These are phyloP conservation scores for Troilus luridus DNA, from an alignment of 2,888 invertebrate species.

Conservation along the genomic window DNA sequence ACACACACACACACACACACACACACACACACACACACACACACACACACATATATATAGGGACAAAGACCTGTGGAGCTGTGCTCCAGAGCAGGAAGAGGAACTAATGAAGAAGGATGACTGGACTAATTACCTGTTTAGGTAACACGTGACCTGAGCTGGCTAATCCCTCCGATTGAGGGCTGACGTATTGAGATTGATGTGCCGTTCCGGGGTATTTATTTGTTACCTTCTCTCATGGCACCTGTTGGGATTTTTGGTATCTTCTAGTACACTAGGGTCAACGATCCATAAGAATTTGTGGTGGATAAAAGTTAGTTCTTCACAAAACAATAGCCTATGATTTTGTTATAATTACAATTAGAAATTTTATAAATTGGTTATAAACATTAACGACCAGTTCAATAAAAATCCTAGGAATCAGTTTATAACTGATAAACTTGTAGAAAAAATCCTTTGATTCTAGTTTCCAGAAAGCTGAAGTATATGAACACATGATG, in stretches of 20 bases:
- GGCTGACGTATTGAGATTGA: conserved; percentile 64
- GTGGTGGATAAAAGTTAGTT: background rate
- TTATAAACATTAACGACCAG: background rate
- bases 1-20: no score
- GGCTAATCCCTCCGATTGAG: conserved; percentile 62
- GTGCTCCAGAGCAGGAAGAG: background rate
- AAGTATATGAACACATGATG: no score
- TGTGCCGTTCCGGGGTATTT: conserved; percentile 48
- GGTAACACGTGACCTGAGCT: conserved; percentile 48
- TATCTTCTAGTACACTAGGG: no score
- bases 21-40: no score
- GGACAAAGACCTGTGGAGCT: no score
- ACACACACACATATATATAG: no score
- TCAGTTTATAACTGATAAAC: background rate
- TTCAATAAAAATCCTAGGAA: background rate
- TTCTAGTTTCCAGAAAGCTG: no score
- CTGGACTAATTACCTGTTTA: conserved; percentile 61
- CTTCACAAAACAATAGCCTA: background rate
- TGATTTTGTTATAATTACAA: background rate
- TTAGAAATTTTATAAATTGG: background rate
- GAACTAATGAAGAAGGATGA: conserved; percentile 62
- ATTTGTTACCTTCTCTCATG: conserved; percentile 8
- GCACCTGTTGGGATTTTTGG: background rate
- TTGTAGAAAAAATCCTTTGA: no score
- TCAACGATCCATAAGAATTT: background rate